These are phyloP conservation scores for Empidonax alnorum DNA, from an alignment of 2,113 vertebrate species.

Conservation along the genomic window DNA sequence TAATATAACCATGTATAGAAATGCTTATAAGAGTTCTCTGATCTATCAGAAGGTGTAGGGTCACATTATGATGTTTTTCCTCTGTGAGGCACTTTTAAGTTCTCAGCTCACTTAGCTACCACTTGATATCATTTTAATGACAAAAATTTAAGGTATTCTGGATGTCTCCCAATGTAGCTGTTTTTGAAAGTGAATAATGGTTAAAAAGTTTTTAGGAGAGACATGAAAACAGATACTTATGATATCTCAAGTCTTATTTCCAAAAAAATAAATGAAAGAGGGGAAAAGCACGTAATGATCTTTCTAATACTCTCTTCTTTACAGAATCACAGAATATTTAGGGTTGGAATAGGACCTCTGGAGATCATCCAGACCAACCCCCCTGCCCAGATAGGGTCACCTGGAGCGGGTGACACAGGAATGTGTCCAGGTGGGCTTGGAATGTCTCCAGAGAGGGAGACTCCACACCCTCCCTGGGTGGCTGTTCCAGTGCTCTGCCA, in stretches of 20 bases:
- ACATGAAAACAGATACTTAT: rapidly evolving
- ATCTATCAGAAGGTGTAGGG: background rate
- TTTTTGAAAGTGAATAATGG: background rate
- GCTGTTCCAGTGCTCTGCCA: background rate
- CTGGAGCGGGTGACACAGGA: background rate
- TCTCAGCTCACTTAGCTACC: background rate
- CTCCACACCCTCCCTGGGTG: rapidly evolving
- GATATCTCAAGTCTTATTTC: background rate
- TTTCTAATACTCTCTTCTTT: background rate
- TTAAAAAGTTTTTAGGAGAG: background rate
- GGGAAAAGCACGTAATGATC: background rate
- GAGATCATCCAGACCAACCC: background rate
- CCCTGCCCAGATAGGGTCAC: background rate
- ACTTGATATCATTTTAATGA: background rate
- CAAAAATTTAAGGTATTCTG: background rate
- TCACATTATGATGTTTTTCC: background rate
- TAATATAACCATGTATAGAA: background rate
- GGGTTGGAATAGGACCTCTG: background rate
- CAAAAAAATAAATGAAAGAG: background rate
- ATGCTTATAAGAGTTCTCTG: background rate
- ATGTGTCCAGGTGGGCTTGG: background rate
- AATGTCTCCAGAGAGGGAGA: background rate
- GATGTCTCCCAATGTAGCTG: background rate
- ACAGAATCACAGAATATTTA: background rate
- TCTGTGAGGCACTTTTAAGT: background rate